Evolutionary conservation across 2,888 invertebrate species (phyloP).

Genomic region (Andrena haemorrhoa): DNA sequence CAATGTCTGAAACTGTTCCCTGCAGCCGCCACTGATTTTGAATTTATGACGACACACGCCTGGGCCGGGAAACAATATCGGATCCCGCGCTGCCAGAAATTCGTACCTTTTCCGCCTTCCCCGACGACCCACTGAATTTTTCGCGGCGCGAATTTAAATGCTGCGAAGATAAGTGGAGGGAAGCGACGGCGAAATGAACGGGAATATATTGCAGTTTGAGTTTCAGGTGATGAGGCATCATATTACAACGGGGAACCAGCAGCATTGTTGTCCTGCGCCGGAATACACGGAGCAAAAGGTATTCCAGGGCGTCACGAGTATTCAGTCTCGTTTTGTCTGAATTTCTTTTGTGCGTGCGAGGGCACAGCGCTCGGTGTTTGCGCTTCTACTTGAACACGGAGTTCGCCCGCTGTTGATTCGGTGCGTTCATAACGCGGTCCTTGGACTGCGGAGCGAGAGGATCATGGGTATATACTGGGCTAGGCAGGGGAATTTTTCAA

Average conservation of each 20-base stretch:
- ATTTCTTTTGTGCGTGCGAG: constrained; percentile 19
- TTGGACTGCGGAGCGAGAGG: neutral
- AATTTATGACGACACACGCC: constrained; percentile 60
- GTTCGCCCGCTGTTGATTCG: neutral
- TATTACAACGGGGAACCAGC: neutral
- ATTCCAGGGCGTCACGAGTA: constrained; percentile 24
- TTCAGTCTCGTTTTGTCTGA: neutral
- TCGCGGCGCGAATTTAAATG: neutral
- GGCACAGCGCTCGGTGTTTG: neutral
- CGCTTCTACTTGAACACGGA: constrained; percentile 12
- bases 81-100: constrained; percentile 44
- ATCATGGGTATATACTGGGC: neutral
- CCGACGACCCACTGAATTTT: neutral
- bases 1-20: constrained; percentile 55
- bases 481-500: neutral
- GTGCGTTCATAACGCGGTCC: constrained; percentile 5
- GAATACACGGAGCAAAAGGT: constrained; percentile 13
- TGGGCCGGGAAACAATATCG: constrained; percentile 63
- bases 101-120: constrained; percentile 32
- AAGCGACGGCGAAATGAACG: neutral
- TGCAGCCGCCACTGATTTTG: constrained; percentile 56
- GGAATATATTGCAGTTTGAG: neutral
- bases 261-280: neutral
- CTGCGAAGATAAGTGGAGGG: neutral
- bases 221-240: neutral